phyloP scores from a whole-genome alignment of 2,888 invertebrate genomes.

The Cylloceria caligata region DNA sequence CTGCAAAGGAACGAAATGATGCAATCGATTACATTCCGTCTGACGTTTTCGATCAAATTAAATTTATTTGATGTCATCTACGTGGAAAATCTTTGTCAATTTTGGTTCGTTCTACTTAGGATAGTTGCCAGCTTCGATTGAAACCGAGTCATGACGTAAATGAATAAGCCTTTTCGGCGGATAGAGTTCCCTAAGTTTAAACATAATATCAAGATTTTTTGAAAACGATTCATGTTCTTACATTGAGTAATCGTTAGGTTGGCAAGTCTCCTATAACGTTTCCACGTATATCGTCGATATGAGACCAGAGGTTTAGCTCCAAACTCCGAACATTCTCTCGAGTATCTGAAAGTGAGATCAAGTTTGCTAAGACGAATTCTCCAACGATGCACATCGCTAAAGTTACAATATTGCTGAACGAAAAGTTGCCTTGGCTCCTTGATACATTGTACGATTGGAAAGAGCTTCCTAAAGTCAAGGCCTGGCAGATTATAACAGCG shows the following conservation, averaged over 20 bases:
- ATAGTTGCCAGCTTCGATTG: background rate
- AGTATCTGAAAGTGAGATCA: background rate
- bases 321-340: background rate
- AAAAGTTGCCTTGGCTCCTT: background rate
- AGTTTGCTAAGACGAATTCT: background rate
- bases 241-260: too few relatives aligned
- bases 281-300: background rate
- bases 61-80: too few relatives aligned
- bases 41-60: background rate
- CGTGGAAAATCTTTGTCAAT: background rate
- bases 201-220: background rate
- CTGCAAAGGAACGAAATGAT: background rate
- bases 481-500: background rate
- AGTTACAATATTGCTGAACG: background rate
- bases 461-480: background rate
- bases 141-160: too few relatives aligned
- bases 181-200: too few relatives aligned
- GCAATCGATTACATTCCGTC: background rate
- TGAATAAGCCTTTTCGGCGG: too few relatives aligned
- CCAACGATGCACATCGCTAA: background rate
- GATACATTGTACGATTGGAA: conserved; percentile 1
- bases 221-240: background rate
- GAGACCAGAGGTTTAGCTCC: background rate
- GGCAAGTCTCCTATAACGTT: background rate
- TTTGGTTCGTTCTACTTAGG: background rate